phyloP scores from a whole-genome alignment of 2,113 vertebrate species.

The Parus major region DNA sequence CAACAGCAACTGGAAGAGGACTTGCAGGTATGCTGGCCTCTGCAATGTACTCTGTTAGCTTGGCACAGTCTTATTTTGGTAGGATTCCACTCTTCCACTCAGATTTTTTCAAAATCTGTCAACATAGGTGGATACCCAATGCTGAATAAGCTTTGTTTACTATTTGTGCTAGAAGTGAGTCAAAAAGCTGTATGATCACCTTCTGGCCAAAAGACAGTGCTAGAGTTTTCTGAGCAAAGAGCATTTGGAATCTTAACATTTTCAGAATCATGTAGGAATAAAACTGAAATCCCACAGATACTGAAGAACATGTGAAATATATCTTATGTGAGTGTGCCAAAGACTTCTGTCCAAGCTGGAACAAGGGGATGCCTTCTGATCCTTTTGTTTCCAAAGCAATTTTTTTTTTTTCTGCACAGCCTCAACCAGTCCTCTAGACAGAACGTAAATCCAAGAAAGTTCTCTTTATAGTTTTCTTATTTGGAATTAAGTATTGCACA shows the following conservation, averaged over 20 bases:
- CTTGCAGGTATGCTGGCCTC: background rate
- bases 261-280: background rate
- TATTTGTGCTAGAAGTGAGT: background rate
- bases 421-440: background rate
- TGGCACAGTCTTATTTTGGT: background rate
- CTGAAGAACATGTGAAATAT: background rate
- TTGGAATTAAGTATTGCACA: conserved; percentile 42
- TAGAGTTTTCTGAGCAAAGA: background rate
- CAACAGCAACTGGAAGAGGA: background rate
- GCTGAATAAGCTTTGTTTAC: conserved; percentile 39
- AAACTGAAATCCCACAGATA: background rate
- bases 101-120: background rate
- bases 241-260: background rate
- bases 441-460: background rate
- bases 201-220: background rate
- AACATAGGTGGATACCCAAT: background rate
- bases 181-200: background rate
- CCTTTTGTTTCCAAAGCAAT: background rate
- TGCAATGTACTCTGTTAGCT: background rate
- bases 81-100: background rate
- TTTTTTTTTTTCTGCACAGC: background rate
- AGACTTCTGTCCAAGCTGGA: background rate
- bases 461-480: conserved; percentile 9
- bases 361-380: background rate
- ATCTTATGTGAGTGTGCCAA: background rate